Conservation (phyloP, 2,888 invertebrate species). For the Melanchra persicariae region DNA sequence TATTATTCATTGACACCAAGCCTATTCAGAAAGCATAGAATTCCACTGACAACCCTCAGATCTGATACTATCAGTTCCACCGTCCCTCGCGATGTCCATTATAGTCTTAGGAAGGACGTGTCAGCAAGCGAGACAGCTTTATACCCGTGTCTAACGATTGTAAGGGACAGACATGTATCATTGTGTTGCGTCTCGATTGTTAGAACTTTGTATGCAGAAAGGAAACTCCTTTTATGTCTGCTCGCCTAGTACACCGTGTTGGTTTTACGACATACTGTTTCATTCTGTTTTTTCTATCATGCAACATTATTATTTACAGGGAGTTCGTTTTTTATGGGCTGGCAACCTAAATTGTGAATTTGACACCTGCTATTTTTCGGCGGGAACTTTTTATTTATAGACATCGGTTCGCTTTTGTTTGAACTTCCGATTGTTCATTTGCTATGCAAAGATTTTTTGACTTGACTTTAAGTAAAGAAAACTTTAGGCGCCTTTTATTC, state of each 20-base stretch:
- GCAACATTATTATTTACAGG: slow-evolving; percentile 44
- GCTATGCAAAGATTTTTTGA: slow-evolving; percentile 59
- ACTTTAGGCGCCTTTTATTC: slow-evolving; percentile 12
- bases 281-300: slow-evolving; percentile 60
- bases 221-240: slow-evolving; percentile 81
- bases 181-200: slow-evolving; percentile 86
- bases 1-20: slow-evolving; percentile 73
- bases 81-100: slow-evolving; percentile 80
- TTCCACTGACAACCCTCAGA: slow-evolving; percentile 77
- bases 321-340: slow-evolving; percentile 12
- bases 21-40: slow-evolving; percentile 76
- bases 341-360: slow-evolving; percentile 27
- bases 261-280: slow-evolving; percentile 69
- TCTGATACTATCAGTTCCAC: slow-evolving; percentile 80
- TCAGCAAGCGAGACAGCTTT: slow-evolving; percentile 85
- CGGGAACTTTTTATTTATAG: slow-evolving; percentile 32
- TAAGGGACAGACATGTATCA: slow-evolving; percentile 84
- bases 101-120: slow-evolving; percentile 85
- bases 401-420: slow-evolving; percentile 43
- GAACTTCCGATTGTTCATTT: slow-evolving; percentile 59
- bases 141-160: slow-evolving; percentile 80
- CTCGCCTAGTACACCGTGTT: slow-evolving; percentile 72
- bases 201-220: slow-evolving; percentile 84
- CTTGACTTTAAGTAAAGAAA: slow-evolving; percentile 46
- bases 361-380: slow-evolving; percentile 37